Conservation (phyloP, 2,113 vertebrate species). For the Rhynchomys soricoides region DNA sequence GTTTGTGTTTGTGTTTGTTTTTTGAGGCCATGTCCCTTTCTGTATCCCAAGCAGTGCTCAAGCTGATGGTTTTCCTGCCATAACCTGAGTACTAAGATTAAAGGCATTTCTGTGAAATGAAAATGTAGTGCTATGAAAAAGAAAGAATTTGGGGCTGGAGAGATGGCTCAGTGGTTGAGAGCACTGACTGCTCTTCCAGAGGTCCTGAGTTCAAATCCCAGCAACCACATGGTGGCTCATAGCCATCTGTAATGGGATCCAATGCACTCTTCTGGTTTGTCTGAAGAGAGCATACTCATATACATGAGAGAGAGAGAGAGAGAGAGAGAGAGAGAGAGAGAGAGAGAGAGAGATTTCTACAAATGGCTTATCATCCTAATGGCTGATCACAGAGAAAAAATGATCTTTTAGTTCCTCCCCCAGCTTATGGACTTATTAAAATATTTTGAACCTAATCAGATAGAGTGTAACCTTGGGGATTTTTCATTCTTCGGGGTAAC, state of each 20-base stretch:
- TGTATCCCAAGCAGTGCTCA: not conserved
- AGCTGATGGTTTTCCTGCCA: not conserved
- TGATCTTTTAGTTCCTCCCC: not conserved
- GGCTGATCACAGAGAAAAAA: constrained; percentile 26
- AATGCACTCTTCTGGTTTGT: too few relatives aligned
- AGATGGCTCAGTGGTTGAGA: too few relatives aligned
- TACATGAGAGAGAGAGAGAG: too few relatives aligned
- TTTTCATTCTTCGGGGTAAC: constrained; percentile 36
- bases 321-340: too few relatives aligned
- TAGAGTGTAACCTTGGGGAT: not conserved
- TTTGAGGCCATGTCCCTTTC: not conserved
- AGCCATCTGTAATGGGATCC: too few relatives aligned
- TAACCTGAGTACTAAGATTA: not conserved
- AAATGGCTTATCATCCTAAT: not conserved
- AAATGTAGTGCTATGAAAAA: not conserved
- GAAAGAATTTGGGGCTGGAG: too few relatives aligned
- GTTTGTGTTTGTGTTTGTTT: not conserved
- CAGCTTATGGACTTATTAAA: constrained; percentile 1
- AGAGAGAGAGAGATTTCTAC: too few relatives aligned
- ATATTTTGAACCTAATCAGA: not conserved
- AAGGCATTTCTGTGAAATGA: not conserved
- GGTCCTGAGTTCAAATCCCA: too few relatives aligned
- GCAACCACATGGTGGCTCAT: too few relatives aligned
- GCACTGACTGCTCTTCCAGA: too few relatives aligned
- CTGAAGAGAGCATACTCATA: too few relatives aligned